Base-by-base conservation (phyloP, 2,888 invertebrate species). In the Ormyrus labotus region DNA sequence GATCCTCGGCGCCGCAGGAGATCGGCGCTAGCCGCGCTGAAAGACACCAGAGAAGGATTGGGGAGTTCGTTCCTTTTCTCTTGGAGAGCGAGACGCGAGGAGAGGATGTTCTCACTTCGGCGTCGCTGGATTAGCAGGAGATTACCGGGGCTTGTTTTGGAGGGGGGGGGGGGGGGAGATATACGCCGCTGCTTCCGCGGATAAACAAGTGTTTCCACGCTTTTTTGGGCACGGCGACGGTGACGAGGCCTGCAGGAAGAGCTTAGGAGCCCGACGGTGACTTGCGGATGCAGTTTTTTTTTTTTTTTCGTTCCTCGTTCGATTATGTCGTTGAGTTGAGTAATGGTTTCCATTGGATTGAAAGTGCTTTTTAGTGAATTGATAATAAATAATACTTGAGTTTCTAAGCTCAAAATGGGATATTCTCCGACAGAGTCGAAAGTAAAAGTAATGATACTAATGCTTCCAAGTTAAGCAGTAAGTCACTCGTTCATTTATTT, bases 171-270 rank as follows among this genome's bases (percentile, higher is more conserved):
- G 4, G 2, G 34, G 3, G 57, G 11, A 0, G 10, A 2, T n/a
- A 50, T 48, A 1, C 19, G 10, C 13, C 9, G 8, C 53, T 48
- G 19, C 50, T 60, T 6, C 19, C 60, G 47, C 53, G 73, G 72
- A 51, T 69, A 80, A 65, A 70, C 80, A 74, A 74, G 79, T 79
- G 79, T 67, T 69, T 79, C 64, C 63, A 60, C 51, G 74, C 60
- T 65, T 71, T 47, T 72, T 53, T 50, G 50, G 8, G 19, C 58
- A 50, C 47, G 60, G n/a, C 50, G 48, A 48, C 48, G 50, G 19
- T 34, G 60, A 68, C 2, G 51, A 50, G 4, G 34, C 4, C 34
- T 2, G 34, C 34, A 34, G 34, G 34, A 34, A 34, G 53, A 51
- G 7, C 9, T 55, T 48, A 55, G 5, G 8, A 7, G 13, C 50